These are phyloP conservation scores for Struthidea cinerea DNA, from an alignment of 2,113 vertebrate genomes.

Conservation along the genomic window DNA sequence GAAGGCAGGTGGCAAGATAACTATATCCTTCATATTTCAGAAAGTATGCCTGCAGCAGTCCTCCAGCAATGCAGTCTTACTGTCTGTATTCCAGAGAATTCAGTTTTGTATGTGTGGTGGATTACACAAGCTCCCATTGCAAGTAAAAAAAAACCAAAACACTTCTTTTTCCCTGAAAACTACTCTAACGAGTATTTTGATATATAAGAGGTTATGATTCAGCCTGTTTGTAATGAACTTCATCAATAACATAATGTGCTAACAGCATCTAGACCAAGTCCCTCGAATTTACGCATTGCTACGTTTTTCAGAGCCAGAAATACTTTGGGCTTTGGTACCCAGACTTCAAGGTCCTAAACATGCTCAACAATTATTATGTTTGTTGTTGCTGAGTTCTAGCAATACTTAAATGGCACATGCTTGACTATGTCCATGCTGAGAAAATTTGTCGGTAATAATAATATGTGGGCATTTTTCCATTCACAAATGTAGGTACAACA, in stretches of 20 bases:
- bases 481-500: background rate
- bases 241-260: background rate
- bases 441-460: background rate
- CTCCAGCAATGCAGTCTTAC: background rate
- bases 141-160: background rate
- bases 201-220: background rate
- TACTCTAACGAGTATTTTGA: background rate
- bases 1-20: background rate
- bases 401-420: background rate
- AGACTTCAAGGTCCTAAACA: background rate
- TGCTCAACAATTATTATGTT: background rate
- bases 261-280: background rate
- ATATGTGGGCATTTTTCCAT: background rate
- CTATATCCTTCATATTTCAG: background rate
- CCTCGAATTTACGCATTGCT: rapidly evolving
- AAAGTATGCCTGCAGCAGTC: background rate
- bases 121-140: background rate
- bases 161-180: background rate
- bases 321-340: background rate
- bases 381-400: background rate
- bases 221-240: background rate
- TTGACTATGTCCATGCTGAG: background rate
- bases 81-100: background rate
- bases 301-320: background rate
- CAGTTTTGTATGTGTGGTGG: background rate